Percentiles rank a stretch among this genome's conserved stretches.
Conservation (phyloP, 2,888 invertebrate species). For the Cerastoderma edule region DNA sequence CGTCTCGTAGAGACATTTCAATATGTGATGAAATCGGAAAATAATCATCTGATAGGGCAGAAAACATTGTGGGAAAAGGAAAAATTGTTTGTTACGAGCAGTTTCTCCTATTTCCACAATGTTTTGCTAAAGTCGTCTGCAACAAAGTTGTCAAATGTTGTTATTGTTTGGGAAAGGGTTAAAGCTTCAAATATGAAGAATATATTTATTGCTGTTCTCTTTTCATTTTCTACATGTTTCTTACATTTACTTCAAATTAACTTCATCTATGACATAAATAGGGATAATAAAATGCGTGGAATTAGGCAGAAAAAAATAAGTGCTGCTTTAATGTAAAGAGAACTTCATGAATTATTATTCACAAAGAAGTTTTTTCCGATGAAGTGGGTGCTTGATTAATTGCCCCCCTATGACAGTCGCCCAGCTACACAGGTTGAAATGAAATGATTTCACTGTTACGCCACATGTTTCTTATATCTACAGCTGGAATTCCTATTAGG, state of each 20-base stretch:
- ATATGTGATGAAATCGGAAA: too few relatives aligned
- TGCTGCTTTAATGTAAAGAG: slow-evolving; percentile 15
- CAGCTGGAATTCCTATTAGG: slow-evolving; percentile 21
- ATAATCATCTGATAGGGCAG: too few relatives aligned
- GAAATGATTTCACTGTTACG: slow-evolving; percentile 13
- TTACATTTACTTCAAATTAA: not conserved
- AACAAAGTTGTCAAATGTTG: too few relatives aligned
- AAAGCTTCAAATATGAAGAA: too few relatives aligned
- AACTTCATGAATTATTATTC: slow-evolving; percentile 19
- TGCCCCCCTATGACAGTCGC: slow-evolving; percentile 15
- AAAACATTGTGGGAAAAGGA: too few relatives aligned
- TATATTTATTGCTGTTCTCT: too few relatives aligned
- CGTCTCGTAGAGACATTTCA: too few relatives aligned
- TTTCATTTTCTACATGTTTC: not conserved
- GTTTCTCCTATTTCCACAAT: too few relatives aligned
- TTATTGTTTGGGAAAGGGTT: too few relatives aligned
- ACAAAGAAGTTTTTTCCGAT: not conserved
- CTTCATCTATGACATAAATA: not conserved
- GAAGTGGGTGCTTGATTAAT: slow-evolving; percentile 20
- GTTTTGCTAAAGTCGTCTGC: too few relatives aligned
- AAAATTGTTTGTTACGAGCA: too few relatives aligned
- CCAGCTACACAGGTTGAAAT: slow-evolving; percentile 15
- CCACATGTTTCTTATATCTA: slow-evolving; percentile 16
- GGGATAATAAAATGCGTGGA: not conserved
- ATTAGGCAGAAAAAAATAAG: slow-evolving; percentile 13